Evolutionary conservation across 2,797 vertebrate species (phyloP).

Genomic region (Clarias laeviceps): DNA sequence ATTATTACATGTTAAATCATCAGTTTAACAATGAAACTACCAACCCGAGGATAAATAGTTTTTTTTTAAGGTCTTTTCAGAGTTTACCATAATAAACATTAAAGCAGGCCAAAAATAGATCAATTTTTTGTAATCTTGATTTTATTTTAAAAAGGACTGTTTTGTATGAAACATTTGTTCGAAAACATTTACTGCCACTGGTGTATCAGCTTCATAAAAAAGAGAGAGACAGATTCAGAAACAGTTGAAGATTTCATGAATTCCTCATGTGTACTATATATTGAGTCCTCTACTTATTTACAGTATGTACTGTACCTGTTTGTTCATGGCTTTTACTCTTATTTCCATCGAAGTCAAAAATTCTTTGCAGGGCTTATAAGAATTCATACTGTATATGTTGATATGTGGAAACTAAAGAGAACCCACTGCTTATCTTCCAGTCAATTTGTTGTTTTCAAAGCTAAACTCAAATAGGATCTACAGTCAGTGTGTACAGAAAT

Average conservation of each 20-base stretch:
- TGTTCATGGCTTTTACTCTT: slow-evolving; percentile 27
- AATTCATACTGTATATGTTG: slow-evolving; percentile 8
- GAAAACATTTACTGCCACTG: slow-evolving; percentile 11
- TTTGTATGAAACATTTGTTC: slow-evolving; percentile 10
- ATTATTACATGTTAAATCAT: background rate
- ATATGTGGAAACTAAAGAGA: slow-evolving; percentile 39
- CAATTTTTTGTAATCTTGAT: background rate
- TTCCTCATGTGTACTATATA: slow-evolving; percentile 13
- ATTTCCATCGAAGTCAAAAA: slow-evolving; percentile 19
- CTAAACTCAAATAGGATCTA: slow-evolving; percentile 1
- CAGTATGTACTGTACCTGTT: slow-evolving; percentile 23
- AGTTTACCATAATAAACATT: background rate
- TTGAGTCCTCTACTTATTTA: slow-evolving; percentile 19
- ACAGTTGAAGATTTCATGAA: background rate
- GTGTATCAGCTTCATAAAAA: background rate
- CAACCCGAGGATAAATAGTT: background rate
- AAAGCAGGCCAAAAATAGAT: background rate
- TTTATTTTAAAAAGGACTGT: background rate
- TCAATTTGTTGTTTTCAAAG: background rate
- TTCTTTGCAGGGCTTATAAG: slow-evolving; percentile 23
- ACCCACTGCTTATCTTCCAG: slow-evolving; percentile 32
- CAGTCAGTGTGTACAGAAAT: slow-evolving; percentile 48
- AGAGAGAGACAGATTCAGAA: background rate
- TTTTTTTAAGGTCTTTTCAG: background rate
- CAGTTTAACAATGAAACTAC: background rate